Percentiles rank a stretch among this genome's conserved stretches.
Conservation (phyloP, 2,888 invertebrate genomes). For the Mimachlamys varia region DNA sequence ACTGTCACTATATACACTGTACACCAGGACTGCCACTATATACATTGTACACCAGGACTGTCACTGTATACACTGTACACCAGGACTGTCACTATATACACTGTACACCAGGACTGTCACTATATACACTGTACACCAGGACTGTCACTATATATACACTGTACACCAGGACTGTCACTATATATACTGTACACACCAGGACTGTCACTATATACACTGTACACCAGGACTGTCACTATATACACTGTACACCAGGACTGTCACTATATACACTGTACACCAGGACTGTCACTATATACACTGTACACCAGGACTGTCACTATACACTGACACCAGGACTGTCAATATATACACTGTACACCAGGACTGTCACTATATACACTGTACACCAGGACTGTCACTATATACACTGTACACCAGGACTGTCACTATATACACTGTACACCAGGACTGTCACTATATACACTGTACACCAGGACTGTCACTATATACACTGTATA, state of each 20-base stretch:
- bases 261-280: background rate
- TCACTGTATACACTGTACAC: background rate
- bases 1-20: background rate
- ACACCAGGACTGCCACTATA: background rate
- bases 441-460: background rate
- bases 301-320: background rate
- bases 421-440: background rate
- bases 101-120: conserved; percentile 32
- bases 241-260: background rate
- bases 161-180: too few species aligned
- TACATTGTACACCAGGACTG: too few species aligned
- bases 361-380: background rate
- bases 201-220: background rate
- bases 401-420: too few species aligned
- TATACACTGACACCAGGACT: too few species aligned
- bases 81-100: too few species aligned
- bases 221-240: conserved; percentile 14
- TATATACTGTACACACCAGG: background rate
- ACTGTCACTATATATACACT: background rate
- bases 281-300: too few species aligned
- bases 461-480: background rate
- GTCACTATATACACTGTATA: background rate
- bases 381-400: background rate
- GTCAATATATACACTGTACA: background rate
- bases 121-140: background rate